Percentiles rank a stretch among this genome's conserved stretches.
Evolutionary conservation across 2,888 invertebrate genomes (phyloP).

Genomic region (Amblyjoppa proteus): DNA sequence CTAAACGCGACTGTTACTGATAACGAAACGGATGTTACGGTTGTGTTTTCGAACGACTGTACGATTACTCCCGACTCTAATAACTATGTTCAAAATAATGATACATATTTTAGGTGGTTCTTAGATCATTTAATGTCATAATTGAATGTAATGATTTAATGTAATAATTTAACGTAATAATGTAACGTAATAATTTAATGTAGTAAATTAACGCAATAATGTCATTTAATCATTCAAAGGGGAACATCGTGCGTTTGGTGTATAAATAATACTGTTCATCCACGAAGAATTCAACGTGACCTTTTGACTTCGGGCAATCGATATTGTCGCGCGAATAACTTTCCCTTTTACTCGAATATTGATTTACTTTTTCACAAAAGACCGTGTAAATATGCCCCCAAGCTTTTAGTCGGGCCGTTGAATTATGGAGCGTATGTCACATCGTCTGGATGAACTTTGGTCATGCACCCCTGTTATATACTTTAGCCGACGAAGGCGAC

Average conservation of each 20-base stretch:
- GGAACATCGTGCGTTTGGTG: background rate
- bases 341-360: background rate
- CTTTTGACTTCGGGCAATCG: background rate
- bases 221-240: too few species aligned
- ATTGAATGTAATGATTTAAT: too few species aligned
- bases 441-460: conserved; percentile 47
- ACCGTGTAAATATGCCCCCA: background rate
- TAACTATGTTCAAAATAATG: background rate
- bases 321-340: background rate
- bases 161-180: too few species aligned
- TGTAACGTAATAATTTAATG: too few species aligned
- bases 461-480: conserved; percentile 44
- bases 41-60: background rate
- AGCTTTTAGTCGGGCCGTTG: background rate
- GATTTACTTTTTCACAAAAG: conserved; percentile 7
- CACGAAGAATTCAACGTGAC: background rate
- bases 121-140: background rate
- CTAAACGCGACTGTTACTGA: conserved; percentile 14
- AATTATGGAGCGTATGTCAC: conserved; percentile 43
- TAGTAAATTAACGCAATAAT: too few species aligned
- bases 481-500: conserved; percentile 48
- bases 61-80: conserved; percentile 15
- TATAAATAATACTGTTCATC: background rate
- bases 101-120: background rate
- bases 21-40: conserved; percentile 49